Base-by-base conservation (phyloP, 2,797 vertebrate species). In the Ciconia nigra region DNA sequence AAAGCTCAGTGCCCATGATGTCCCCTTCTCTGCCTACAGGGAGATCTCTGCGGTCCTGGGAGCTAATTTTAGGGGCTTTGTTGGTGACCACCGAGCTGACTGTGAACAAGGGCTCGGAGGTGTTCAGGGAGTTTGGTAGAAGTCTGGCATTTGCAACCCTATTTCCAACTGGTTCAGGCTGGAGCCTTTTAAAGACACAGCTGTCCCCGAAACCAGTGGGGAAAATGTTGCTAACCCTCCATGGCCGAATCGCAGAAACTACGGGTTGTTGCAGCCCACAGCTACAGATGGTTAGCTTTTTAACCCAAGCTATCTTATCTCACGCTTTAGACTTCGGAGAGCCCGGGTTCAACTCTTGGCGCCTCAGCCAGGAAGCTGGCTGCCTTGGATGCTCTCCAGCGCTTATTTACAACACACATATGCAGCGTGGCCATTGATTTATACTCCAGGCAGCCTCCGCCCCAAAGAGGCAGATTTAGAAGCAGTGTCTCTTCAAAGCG, bases 231-330 rank as follows among this genome's bases (percentile, higher is more conserved):
- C 72, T 94, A 54, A 78, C 10, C 24, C 35, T 89, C 61, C 1
- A 0, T 33, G 82, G 71, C 65, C 10, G 5, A 92, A 71, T 22
- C 0, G 0, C 46, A 89, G 83, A 80, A 74, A 61, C 82, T 65
- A 58, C 0, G 0, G 61, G 79, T 69, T 11, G 5, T 18, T 83
- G 85, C 79, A 94, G 57, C 42, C 84, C 78, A 49, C 84, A 74
- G 91, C 37, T 69, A 93, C 79, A 90, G 87, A 94, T 89, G 82
- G 76, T 79, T 90, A 90, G 89, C 72, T 94, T 94, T 96, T 95
- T 79, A 95, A 94, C 83, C 58, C 85, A 52, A 22, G 90, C 88
- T 97, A 95, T 95, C 94, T 97, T 95, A 97, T 96, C 96, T 96
- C 61, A 52, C 0, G 5, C 70, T 73, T 93, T 79, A 90, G 95